These are phyloP conservation scores for Emys orbicularis DNA, from an alignment of 2,797 vertebrate species.

Conservation along the genomic window DNA sequence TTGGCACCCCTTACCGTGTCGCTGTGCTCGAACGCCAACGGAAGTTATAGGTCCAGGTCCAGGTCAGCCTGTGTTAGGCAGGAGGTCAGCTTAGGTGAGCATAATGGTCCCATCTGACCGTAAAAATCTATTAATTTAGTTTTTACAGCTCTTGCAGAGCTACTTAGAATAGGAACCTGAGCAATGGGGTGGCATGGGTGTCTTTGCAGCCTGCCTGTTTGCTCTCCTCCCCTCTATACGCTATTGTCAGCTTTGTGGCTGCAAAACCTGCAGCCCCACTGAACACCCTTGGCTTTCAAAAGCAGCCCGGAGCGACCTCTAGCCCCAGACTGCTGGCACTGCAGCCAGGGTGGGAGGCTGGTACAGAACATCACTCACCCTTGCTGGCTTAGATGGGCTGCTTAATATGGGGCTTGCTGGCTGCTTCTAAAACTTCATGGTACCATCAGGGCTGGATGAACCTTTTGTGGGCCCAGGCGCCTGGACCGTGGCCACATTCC, in stretches of 20 bases:
- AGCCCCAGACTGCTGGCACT: background rate
- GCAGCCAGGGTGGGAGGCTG: background rate
- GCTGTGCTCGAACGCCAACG: background rate
- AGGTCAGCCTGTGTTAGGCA: background rate
- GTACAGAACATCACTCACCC: background rate
- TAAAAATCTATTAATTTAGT: background rate
- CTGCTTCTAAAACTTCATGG: background rate
- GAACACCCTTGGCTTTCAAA: no score
- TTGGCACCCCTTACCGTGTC: accelerated
- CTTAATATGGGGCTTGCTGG: background rate
- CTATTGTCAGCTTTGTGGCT: no score
- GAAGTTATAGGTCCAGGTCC: background rate
- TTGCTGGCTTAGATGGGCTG: background rate
- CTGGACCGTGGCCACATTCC: no score
- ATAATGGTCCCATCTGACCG: background rate
- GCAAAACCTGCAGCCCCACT: no score
- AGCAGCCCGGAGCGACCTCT: background rate
- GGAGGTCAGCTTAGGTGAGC: background rate
- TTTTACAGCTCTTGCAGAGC: background rate
- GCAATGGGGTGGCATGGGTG: background rate
- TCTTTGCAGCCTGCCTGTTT: background rate
- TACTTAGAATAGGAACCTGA: background rate
- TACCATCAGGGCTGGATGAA: no score
- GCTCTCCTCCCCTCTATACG: background rate
- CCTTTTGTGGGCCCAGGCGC: no score